Evolutionary conservation across 1,140 invertebrate genomes (phyloP).

Genomic region (Coboldia fuscipes): DNA sequence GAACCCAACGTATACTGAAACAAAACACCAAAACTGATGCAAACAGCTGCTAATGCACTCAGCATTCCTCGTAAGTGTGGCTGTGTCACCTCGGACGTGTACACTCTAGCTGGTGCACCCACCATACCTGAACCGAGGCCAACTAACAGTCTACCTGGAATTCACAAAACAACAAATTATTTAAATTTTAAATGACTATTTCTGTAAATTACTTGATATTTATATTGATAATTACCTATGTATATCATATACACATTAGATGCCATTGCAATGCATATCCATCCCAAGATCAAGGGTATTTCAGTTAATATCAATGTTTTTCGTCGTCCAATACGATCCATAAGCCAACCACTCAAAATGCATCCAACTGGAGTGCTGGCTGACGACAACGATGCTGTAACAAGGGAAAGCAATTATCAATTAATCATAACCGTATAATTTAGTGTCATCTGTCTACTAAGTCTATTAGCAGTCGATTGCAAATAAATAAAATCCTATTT

Average conservation of each 20-base stretch:
- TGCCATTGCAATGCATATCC: slow-evolving; percentile 36
- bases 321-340: slow-evolving; percentile 42
- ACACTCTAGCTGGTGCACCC: slow-evolving; percentile 40
- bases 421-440: not conserved
- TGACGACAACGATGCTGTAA: slow-evolving; percentile 42
- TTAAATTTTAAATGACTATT: not conserved
- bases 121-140: slow-evolving; percentile 47
- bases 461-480: no score
- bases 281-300: slow-evolving; percentile 42
- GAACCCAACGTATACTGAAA: slow-evolving; percentile 36
- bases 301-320: slow-evolving; percentile 41
- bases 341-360: slow-evolving; percentile 42
- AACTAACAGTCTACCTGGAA: slow-evolving; percentile 31
- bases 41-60: slow-evolving; percentile 36
- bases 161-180: no score
- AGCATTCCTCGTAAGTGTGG: slow-evolving; percentile 44
- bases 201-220: slow-evolving; percentile 4
- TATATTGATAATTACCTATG: no score
- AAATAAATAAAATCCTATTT: no score
- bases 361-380: slow-evolving; percentile 50
- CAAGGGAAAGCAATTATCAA: slow-evolving; percentile 1
- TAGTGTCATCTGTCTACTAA: no score
- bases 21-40: slow-evolving; percentile 34
- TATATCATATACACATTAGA: slow-evolving; percentile 36
- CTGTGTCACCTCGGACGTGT: slow-evolving; percentile 43